Evolutionary conservation across 2,888 invertebrate species (phyloP).

Genomic region (Alviniconcha strummeri): DNA sequence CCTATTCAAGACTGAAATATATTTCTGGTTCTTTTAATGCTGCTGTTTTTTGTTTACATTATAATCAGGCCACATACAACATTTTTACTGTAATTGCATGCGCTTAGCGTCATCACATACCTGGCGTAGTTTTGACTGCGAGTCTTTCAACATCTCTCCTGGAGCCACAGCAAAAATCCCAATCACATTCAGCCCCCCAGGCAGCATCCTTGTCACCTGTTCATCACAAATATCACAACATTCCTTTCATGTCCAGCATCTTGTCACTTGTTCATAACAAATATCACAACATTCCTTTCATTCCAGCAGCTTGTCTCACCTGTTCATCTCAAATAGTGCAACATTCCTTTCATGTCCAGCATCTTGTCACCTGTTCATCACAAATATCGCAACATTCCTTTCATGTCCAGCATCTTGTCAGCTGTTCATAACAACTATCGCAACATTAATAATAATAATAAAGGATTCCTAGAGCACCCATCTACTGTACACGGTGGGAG

Average conservation of each 20-base stretch:
- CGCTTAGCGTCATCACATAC: constrained; percentile 46
- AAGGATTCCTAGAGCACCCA: too few relatives aligned
- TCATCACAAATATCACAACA: not conserved
- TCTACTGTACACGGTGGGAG: too few relatives aligned
- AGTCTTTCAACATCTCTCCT: constrained; percentile 37
- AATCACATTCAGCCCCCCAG: constrained; percentile 90
- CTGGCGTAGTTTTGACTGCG: constrained; percentile 39
- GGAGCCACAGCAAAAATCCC: constrained; percentile 74
- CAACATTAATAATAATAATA: too few relatives aligned
- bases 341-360: too few relatives aligned
- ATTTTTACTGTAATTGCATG: too few relatives aligned
- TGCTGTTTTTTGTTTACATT: too few relatives aligned
- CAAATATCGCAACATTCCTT: not conserved
- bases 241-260: not conserved
- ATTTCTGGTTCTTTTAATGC: too few relatives aligned
- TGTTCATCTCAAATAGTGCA: not conserved
- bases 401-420: not conserved
- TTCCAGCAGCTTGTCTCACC: not conserved
- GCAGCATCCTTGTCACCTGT: constrained; percentile 88
- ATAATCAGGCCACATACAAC: too few relatives aligned
- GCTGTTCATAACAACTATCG: too few relatives aligned
- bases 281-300: too few relatives aligned
- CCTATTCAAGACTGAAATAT: too few relatives aligned
- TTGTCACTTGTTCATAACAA: too few relatives aligned
- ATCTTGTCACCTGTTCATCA: not conserved